A percentile compares a stretch with the other conserved stretches of the same genome.
Evolutionary conservation across 2,888 invertebrate species (phyloP).

Genomic region (Timandra comae): DNA sequence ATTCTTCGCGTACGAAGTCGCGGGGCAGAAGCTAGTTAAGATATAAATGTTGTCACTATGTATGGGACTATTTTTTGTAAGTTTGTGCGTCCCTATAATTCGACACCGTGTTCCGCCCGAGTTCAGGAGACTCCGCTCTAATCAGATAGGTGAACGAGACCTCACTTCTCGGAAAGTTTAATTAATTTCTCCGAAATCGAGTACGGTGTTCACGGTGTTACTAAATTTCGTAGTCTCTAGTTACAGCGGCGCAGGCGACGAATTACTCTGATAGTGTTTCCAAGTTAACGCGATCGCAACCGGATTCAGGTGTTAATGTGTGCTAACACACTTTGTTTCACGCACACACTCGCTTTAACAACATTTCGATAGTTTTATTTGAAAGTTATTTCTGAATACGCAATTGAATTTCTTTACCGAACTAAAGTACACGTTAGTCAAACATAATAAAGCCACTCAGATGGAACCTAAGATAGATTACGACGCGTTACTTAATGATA

Average conservation of each 20-base stretch:
- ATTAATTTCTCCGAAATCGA: slow-evolving; percentile 63
- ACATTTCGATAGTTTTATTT: slow-evolving; percentile 27
- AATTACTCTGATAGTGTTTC: slow-evolving; percentile 43
- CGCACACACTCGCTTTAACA: slow-evolving; percentile 27
- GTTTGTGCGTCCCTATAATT: slow-evolving; percentile 11
- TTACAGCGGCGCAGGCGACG: slow-evolving; percentile 38
- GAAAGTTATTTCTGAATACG: slow-evolving; percentile 1
- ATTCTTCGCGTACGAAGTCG: no score
- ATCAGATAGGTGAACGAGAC: slow-evolving; percentile 56
- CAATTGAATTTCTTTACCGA: background rate
- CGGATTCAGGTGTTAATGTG: slow-evolving; percentile 39
- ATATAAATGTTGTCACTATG: no score
- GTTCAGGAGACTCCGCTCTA: slow-evolving; percentile 27
- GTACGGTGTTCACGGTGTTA: slow-evolving; percentile 42
- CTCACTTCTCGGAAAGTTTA: slow-evolving; percentile 56
- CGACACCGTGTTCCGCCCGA: slow-evolving; percentile 30
- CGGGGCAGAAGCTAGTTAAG: no score
- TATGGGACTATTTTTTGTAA: no score
- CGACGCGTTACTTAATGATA: slow-evolving; percentile 21
- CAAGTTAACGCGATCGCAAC: slow-evolving; percentile 40
- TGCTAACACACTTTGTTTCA: slow-evolving; percentile 26
- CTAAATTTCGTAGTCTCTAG: slow-evolving; percentile 47
- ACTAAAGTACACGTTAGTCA: background rate
- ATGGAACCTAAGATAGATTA: slow-evolving; percentile 5
- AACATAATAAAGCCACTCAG: slow-evolving; percentile 16